Evolutionary conservation across 2,113 vertebrate species (phyloP).

Genomic region (Rhegmatorhina hoffmannsi): DNA sequence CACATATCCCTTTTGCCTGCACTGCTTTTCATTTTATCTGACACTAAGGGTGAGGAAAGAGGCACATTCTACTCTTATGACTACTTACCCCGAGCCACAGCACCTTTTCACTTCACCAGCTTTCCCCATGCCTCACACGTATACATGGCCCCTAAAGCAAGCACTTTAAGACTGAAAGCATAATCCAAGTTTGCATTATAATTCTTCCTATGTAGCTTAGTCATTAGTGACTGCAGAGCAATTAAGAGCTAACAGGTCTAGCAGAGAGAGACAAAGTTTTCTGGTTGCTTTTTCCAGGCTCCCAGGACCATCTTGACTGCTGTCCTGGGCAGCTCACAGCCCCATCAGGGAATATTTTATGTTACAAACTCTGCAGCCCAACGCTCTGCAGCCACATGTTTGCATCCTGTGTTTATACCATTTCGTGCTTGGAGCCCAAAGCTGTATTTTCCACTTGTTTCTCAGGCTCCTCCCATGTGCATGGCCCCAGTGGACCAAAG

Average conservation of each 20-base stretch:
- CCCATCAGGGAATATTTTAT: fast-evolving
- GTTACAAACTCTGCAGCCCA: neutral
- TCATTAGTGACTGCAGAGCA: neutral
- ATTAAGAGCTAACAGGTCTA: neutral
- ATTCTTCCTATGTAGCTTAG: neutral
- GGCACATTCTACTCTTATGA: neutral
- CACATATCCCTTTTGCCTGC: neutral
- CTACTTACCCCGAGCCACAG: neutral
- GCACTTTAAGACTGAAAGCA: neutral
- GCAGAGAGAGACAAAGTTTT: neutral
- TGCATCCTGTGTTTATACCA: neutral
- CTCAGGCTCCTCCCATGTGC: neutral
- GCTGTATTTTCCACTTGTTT: fast-evolving
- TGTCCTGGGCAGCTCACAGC: neutral
- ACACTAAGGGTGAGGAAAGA: neutral
- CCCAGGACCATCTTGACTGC: neutral
- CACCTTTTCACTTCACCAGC: neutral
- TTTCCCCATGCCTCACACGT: neutral
- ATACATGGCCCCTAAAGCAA: neutral
- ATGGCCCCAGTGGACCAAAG: neutral
- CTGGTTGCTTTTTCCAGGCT: neutral
- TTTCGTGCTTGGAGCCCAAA: neutral
- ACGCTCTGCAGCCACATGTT: neutral
- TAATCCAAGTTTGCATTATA: neutral
- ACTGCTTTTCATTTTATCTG: neutral